Evolutionary conservation across 2,113 vertebrate species (phyloP).

Genomic region (Dolichallabes microphthalmus): DNA sequence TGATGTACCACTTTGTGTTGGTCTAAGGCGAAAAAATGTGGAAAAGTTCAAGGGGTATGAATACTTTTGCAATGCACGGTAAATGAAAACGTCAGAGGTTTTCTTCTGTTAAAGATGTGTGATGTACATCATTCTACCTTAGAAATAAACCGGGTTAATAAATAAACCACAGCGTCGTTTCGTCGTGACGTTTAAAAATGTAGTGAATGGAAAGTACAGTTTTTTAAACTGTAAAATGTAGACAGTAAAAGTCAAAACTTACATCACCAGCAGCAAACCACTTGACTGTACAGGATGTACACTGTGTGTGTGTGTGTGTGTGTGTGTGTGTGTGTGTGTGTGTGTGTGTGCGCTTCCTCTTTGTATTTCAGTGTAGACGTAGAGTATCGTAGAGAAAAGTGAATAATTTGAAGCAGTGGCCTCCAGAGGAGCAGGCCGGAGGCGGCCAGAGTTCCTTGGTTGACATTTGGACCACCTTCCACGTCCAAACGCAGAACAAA

Average conservation of each 20-base stretch:
- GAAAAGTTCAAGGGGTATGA: too few relatives aligned
- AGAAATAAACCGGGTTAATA: too few relatives aligned
- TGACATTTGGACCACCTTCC: slow-evolving; percentile 58
- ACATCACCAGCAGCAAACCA: too few relatives aligned
- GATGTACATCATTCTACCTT: neutral
- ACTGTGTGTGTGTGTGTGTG: neutral
- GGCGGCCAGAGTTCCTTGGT: slow-evolving; percentile 2
- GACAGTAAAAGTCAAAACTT: neutral
- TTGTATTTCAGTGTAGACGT: neutral
- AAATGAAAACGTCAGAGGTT: too few relatives aligned
- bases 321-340: slow-evolving; percentile 17
- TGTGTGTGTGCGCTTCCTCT: slow-evolving; percentile 4
- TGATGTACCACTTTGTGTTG: too few relatives aligned
- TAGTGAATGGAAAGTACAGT: neutral
- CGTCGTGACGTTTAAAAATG: neutral
- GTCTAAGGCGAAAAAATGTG: too few relatives aligned
- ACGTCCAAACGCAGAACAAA: slow-evolving; percentile 45
- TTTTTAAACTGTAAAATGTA: neutral
- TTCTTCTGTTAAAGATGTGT: neutral
- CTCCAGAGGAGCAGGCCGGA: slow-evolving; percentile 46
- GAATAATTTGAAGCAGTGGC: neutral
- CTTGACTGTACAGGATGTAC: too few relatives aligned
- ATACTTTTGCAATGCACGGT: too few relatives aligned
- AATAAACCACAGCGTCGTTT: too few relatives aligned
- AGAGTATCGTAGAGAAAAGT: neutral